phyloP scores from a whole-genome alignment of 2,797 vertebrate species.

The Takifugu ocellatus region DNA sequence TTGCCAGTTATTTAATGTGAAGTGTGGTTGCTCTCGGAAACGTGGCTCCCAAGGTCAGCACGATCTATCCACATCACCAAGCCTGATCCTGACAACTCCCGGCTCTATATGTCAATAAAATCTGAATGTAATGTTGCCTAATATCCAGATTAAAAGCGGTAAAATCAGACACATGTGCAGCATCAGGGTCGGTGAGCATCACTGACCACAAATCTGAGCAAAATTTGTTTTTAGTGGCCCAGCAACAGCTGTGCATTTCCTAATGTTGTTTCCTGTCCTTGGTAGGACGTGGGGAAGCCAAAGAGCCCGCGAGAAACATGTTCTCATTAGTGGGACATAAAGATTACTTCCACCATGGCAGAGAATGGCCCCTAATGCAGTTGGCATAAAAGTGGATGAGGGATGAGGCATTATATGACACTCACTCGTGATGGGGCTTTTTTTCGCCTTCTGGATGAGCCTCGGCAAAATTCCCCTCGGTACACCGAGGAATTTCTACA shows the following conservation, averaged over 20 bases:
- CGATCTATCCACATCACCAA: constrained; percentile 8
- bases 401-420: constrained; percentile 40
- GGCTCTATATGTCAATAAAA: constrained; percentile 31
- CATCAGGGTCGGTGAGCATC: constrained; percentile 9
- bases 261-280: constrained; percentile 12
- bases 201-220: constrained; percentile 5
- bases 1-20: constrained; percentile 43
- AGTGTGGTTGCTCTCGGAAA: constrained; percentile 29
- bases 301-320: constrained; percentile 17
- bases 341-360: constrained; percentile 37
- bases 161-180: not conserved
- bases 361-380: constrained; percentile 22
- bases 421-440: constrained; percentile 16
- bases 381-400: constrained; percentile 37
- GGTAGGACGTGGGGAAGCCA: constrained; percentile 2
- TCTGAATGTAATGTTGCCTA: constrained; percentile 3
- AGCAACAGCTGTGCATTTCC: not conserved
- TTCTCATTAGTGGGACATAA: constrained; percentile 23
- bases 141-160: not conserved
- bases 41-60: constrained; percentile 51
- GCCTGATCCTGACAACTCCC: constrained; percentile 27
- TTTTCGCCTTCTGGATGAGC: constrained; percentile 29
- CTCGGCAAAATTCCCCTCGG: constrained; percentile 21
- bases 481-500: constrained; percentile 55
- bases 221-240: constrained; percentile 2